phyloP scores from a whole-genome alignment of 2,888 invertebrate species.

The Adelognathus sp. region DNA sequence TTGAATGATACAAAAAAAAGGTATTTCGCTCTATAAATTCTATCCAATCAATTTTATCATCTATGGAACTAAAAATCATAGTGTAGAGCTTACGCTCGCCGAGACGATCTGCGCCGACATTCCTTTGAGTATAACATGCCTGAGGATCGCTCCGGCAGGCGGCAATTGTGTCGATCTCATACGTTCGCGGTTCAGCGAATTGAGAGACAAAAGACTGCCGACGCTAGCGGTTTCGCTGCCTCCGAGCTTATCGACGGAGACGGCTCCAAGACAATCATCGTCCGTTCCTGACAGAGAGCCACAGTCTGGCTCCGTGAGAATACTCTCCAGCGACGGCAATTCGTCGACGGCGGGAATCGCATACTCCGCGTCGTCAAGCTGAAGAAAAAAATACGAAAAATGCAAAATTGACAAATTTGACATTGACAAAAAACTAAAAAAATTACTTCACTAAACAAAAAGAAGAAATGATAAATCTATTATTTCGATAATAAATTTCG shows the following conservation, averaged over 20 bases:
- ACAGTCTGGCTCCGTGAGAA: conserved; percentile 89
- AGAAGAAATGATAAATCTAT: too few relatives aligned
- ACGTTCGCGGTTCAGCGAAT: conserved; percentile 75
- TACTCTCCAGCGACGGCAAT: conserved; percentile 90
- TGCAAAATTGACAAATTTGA: background rate
- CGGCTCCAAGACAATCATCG: conserved; percentile 77
- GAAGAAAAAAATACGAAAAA: conserved; percentile 18
- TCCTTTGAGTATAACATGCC: conserved; percentile 92
- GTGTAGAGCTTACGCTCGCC: conserved; percentile 86
- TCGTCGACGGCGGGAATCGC: conserved; percentile 89
- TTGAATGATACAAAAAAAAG: too few relatives aligned
- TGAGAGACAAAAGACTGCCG: conserved; percentile 82
- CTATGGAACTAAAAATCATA: too few relatives aligned
- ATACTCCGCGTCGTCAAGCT: conserved; percentile 92
- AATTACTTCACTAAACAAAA: conserved; percentile 6
- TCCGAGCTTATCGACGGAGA: conserved; percentile 73
- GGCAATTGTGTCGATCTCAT: conserved; percentile 77
- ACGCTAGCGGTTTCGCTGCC: conserved; percentile 82
- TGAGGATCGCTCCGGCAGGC: conserved; percentile 86
- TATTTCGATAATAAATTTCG: too few relatives aligned
- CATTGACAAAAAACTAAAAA: too few relatives aligned
- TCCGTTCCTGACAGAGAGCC: conserved; percentile 84
- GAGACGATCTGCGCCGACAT: conserved; percentile 94
- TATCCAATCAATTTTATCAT: too few relatives aligned
- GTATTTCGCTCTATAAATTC: too few relatives aligned